Base-by-base conservation (phyloP, 2,888 invertebrate genomes). In the Hoplodrina blanda region DNA sequence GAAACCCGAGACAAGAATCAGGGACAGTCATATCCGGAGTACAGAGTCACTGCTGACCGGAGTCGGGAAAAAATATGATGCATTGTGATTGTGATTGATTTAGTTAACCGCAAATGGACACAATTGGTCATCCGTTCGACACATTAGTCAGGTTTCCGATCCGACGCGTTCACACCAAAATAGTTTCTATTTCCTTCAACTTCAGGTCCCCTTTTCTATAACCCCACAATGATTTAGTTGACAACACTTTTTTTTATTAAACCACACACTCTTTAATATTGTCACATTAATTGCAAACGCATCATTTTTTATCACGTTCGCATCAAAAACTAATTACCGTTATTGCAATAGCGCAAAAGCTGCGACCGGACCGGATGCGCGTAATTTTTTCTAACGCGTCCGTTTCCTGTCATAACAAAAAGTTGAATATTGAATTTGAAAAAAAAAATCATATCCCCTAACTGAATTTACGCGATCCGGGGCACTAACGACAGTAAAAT, bases 331-430 rank as follows among this genome's bases (percentile, higher is more conserved):
- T 93, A 94, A 94, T 95, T 93, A 92, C 90, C 83, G 91, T 91
- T 92, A 94, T 93, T 90, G 92, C 90, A 90, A 91, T 73, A 79
- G 73, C 88, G 93, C 94, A 89, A 93, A 93, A 91, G 92, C 88
- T 88, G 70, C 75, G 87, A 87, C 82, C 86, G 83, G 76, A 66
- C 77, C 95, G 95, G 95, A 96, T 91, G 92, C 85, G 90, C 91
- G 92, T 94, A 94, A 93, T 95, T 95, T 95, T 93, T 93, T 91
- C 93, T 92, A 93, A 94, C 95, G 89, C 91, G 92, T 91, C 94
- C 93, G 91, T 87, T 95, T 95, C 95, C 95, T 91, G 92, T 85
- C 84, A 81, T 79, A 88, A 91, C 90, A 90, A 88, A 91, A 91
- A 87, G 77, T 80, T 84, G 82, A 87, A 90, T 92, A 93, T 93